Percentiles rank a stretch among this genome's conserved stretches.
phyloP scores from a whole-genome alignment of 2,113 vertebrate genomes.

The Cygnus buccinator region DNA sequence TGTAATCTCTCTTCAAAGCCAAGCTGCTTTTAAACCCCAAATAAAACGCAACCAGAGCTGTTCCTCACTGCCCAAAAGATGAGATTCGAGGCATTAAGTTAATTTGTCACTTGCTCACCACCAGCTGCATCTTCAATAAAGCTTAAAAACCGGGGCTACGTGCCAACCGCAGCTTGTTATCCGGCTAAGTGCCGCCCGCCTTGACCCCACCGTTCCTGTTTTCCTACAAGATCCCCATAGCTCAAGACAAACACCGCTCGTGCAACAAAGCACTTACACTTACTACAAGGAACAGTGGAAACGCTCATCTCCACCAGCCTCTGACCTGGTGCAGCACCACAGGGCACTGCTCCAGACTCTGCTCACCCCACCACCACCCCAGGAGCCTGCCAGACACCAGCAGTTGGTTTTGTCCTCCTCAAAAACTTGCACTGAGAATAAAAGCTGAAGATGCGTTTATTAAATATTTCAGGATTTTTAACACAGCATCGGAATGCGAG shows the following conservation, averaged over 20 bases:
- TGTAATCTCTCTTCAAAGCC: background rate
- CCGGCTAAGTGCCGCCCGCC: background rate
- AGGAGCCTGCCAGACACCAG: background rate
- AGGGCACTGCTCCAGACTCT: background rate
- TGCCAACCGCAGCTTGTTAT: background rate
- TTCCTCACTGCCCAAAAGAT: background rate
- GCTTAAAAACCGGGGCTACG: background rate
- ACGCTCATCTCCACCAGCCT: background rate
- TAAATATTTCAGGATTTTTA: background rate
- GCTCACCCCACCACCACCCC: fast-evolving
- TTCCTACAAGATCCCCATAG: background rate
- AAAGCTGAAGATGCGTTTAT: background rate
- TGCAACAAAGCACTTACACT: background rate
- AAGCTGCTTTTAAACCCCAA: background rate
- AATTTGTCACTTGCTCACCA: background rate
- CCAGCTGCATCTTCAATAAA: background rate
- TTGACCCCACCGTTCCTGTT: background rate
- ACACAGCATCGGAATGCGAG: background rate
- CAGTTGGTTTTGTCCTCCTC: background rate
- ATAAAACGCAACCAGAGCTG: background rate
- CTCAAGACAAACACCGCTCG: background rate
- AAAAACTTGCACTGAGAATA: background rate
- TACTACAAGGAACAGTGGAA: background rate
- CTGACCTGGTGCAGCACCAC: background rate
- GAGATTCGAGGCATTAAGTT: background rate